Evolutionary conservation across 2,888 invertebrate species (phyloP).

Genomic region (Nowickia ferox): DNA sequence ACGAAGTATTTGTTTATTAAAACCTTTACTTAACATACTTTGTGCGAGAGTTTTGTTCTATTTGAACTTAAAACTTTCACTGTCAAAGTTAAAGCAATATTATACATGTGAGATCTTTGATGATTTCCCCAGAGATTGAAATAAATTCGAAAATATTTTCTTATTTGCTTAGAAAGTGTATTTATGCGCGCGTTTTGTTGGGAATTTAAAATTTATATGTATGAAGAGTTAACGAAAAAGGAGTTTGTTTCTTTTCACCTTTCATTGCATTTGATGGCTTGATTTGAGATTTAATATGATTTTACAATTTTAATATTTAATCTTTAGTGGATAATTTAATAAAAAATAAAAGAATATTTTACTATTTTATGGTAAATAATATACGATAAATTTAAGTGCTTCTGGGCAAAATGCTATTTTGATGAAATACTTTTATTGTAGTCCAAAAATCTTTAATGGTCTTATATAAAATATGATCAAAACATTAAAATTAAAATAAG

Average conservation of each 20-base stretch:
- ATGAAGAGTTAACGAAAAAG: neutral
- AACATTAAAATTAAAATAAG: too few species aligned
- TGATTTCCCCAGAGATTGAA: conserved; percentile 63
- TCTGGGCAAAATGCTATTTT: too few species aligned
- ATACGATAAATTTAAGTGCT: too few species aligned
- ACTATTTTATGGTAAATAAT: too few species aligned
- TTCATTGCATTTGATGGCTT: neutral
- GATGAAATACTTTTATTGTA: too few species aligned
- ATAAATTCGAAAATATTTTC: conserved; percentile 51
- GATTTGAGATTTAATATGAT: neutral
- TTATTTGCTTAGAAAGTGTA: neutral
- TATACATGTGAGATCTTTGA: conserved; percentile 54
- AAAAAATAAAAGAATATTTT: neutral
- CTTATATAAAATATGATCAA: too few species aligned
- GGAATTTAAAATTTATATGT: neutral
- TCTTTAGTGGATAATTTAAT: neutral
- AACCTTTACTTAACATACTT: conserved; percentile 29
- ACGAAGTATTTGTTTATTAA: conserved; percentile 18
- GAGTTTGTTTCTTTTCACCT: neutral
- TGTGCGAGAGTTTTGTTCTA: conserved; percentile 10
- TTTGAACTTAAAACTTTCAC: conserved; percentile 64
- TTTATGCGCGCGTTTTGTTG: neutral
- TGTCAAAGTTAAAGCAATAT: conserved; percentile 69
- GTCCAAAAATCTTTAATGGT: too few species aligned
- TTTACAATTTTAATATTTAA: neutral